phyloP scores from a whole-genome alignment of 2,797 vertebrate genomes.

The Cossypha heuglini region DNA sequence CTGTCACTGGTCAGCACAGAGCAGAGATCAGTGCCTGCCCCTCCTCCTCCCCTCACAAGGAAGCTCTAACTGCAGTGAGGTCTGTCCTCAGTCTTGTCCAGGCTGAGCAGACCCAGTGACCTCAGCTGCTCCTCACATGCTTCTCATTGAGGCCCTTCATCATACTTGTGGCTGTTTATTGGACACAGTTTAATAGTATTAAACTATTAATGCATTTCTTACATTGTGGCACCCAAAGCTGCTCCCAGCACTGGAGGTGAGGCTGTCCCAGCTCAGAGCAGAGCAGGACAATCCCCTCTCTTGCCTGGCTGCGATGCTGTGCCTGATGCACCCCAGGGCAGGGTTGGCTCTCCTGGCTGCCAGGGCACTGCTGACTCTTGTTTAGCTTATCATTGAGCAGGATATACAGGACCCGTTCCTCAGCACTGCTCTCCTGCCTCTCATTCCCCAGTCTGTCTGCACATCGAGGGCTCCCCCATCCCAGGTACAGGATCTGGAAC shows the following conservation, averaged over 20 bases:
- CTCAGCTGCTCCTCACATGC: not conserved
- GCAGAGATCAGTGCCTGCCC: not conserved
- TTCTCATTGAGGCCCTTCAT: no score
- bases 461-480: rapidly evolving
- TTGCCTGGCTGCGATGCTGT: not conserved
- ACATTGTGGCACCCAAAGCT: rapidly evolving
- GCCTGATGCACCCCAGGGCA: not conserved
- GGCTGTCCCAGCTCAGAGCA: rapidly evolving
- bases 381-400: rapidly evolving
- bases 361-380: not conserved
- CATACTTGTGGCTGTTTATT: not conserved
- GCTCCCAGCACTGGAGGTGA: rapidly evolving
- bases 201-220: not conserved
- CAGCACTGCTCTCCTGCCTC: not conserved
- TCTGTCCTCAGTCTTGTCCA: not conserved
- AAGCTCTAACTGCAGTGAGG: not conserved
- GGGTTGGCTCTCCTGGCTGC: no score
- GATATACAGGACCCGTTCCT: not conserved
- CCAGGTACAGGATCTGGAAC: not conserved
- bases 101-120: not conserved
- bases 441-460: rapidly evolving
- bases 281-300: not conserved
- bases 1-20: not conserved
- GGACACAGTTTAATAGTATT: not conserved
- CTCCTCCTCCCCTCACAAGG: no score